phyloP scores from a whole-genome alignment of 2,113 vertebrate species.

The Pteronura brasiliensis region DNA sequence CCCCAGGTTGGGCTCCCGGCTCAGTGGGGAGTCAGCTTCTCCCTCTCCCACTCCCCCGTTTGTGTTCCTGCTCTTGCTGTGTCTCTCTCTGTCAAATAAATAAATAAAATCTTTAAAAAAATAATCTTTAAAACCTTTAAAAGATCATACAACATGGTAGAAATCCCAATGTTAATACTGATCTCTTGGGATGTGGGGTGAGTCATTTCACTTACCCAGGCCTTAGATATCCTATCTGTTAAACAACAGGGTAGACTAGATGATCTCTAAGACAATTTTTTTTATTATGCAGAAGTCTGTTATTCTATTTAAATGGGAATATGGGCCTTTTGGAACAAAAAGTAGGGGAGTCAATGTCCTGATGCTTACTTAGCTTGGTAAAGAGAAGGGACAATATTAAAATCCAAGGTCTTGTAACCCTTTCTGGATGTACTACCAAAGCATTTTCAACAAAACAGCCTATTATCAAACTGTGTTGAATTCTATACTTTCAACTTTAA shows the following conservation, averaged over 20 bases:
- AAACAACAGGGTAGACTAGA: neutral
- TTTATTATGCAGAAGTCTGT: neutral
- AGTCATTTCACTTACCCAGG: neutral
- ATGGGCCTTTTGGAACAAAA: neutral
- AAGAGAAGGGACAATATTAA: neutral
- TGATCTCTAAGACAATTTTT: constrained; percentile 10
- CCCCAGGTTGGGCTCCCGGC: no score
- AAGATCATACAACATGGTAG: neutral
- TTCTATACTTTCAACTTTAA: neutral
- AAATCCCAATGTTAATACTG: neutral
- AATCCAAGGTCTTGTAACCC: neutral
- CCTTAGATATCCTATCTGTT: neutral
- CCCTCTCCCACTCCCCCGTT: no score
- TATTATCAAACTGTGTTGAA: neutral
- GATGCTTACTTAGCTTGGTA: neutral
- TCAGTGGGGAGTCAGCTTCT: no score
- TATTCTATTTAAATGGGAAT: neutral
- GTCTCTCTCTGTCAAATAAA: no score
- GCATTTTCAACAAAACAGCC: neutral
- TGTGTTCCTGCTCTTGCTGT: no score
- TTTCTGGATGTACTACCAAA: neutral
- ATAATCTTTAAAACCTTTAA: no score
- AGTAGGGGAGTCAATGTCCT: neutral
- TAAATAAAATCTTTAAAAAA: no score
- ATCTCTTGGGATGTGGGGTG: neutral